Evolutionary conservation across 2,797 vertebrate species (phyloP).

Genomic region (Mastacembelus armatus): DNA sequence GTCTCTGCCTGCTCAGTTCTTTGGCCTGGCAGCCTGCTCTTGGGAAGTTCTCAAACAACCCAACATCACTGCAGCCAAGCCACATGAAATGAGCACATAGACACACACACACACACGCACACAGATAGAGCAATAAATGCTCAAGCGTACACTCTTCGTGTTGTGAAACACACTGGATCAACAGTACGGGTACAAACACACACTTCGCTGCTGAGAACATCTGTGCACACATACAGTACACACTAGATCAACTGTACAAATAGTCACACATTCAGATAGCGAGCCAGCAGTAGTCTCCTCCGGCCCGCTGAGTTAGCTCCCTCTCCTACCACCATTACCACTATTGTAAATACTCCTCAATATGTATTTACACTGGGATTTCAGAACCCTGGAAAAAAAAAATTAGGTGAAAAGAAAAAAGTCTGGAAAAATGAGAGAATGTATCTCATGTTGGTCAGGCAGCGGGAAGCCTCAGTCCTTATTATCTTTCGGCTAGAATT

Average conservation of each 20-base stretch:
- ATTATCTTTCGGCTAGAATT: constrained; percentile 60
- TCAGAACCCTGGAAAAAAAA: constrained; percentile 65
- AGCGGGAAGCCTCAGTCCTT: constrained; percentile 60
- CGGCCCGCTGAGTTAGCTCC: constrained; percentile 66
- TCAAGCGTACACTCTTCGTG: constrained; percentile 17
- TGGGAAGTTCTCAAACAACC: constrained; percentile 77
- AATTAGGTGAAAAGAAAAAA: constrained; percentile 50
- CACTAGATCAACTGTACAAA: constrained; percentile 56
- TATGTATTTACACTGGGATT: constrained; percentile 74
- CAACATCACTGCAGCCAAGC: constrained; percentile 73
- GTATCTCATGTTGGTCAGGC: constrained; percentile 63
- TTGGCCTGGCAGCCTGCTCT: constrained; percentile 55
- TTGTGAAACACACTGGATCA: constrained; percentile 41
- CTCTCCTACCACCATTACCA: constrained; percentile 70
- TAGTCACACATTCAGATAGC: constrained; percentile 49
- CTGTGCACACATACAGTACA: constrained; percentile 31
- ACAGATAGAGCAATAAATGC: constrained; percentile 32
- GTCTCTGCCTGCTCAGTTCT: constrained; percentile 66
- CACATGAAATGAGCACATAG: constrained; percentile 74
- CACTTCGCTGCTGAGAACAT: constrained; percentile 21
- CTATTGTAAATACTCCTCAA: constrained; percentile 78
- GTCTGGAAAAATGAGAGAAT: constrained; percentile 70
- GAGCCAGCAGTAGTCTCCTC: constrained; percentile 60
- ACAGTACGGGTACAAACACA: constrained; percentile 32
- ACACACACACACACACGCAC: constrained; percentile 19